Conservation (phyloP, 2,113 vertebrate genomes). For the Jacana jacana region DNA sequence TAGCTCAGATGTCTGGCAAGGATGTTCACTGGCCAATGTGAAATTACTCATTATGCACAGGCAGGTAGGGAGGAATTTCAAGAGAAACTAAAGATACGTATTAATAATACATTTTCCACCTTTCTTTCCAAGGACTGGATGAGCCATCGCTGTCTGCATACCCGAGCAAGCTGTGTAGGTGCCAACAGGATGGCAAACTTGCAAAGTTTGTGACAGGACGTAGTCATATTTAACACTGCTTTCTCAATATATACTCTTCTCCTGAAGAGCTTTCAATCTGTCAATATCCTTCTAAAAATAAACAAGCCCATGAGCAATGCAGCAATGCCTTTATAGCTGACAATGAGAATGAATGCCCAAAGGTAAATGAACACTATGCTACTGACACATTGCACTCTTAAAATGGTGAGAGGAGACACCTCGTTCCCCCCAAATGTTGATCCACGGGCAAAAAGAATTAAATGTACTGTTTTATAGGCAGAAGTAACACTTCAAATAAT, state of each 20-base stretch:
- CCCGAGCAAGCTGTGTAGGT: neutral
- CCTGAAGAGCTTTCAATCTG: neutral
- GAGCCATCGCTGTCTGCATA: neutral
- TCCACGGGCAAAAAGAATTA: neutral
- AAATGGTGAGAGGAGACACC: neutral
- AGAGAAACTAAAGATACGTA: neutral
- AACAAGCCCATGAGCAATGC: neutral
- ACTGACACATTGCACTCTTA: neutral
- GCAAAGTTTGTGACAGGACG: neutral
- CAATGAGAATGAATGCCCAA: neutral
- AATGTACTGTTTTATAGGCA: neutral
- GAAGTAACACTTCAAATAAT: neutral
- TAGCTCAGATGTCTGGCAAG: neutral
- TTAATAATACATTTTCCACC: neutral
- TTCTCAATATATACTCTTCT: neutral
- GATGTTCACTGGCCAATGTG: neutral
- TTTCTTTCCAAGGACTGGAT: neutral
- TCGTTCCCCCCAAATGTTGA: neutral
- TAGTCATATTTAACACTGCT: neutral
- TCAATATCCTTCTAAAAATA: conserved; percentile 43
- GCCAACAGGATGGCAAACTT: neutral
- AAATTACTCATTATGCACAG: neutral
- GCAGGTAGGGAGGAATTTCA: neutral
- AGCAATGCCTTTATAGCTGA: neutral
- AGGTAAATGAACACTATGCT: neutral